Evolutionary conservation across 2,888 invertebrate species (phyloP).

Genomic region (Cristatella mucedo): DNA sequence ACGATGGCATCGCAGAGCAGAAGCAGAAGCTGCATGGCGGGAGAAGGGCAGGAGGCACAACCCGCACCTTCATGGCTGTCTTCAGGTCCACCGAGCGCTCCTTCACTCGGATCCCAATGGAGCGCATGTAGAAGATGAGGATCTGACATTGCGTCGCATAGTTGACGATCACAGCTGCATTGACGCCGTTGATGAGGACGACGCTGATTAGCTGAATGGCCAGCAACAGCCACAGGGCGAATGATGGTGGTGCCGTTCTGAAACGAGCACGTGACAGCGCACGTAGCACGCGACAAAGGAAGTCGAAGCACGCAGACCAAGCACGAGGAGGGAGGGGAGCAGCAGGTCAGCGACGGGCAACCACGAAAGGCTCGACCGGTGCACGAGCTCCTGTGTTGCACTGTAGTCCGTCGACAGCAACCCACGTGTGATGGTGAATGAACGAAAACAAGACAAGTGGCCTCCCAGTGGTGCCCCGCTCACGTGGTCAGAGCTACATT

Average conservation of each 20-base stretch:
- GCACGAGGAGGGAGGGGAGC: no score
- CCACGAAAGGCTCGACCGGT: no score
- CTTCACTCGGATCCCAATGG: constrained; percentile 27
- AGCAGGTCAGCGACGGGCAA: no score
- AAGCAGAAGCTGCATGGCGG: no score
- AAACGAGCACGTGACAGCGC: neutral
- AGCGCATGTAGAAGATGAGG: constrained; percentile 32
- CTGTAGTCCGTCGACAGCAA: no score
- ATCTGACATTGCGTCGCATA: constrained; percentile 37
- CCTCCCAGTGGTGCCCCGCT: no score
- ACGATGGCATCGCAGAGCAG: no score
- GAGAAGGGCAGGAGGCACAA: constrained; percentile 3
- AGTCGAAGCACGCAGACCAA: no score
- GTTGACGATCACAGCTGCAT: constrained; percentile 34
- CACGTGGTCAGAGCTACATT: constrained; percentile 11
- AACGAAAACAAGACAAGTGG: no score
- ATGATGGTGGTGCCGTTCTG: neutral
- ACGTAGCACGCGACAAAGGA: no score
- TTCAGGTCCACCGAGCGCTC: constrained; percentile 31
- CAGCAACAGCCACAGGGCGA: constrained; percentile 21
- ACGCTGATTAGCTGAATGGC: constrained; percentile 24
- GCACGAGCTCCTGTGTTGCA: neutral
- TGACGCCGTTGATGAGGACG: constrained; percentile 29
- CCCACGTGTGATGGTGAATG: no score
- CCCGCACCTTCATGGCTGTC: constrained; percentile 34